Evolutionary conservation across 2,888 invertebrate genomes (phyloP), one percentile per base, ranked within the genome.

Genomic region (Cantharis nigra): DNA sequence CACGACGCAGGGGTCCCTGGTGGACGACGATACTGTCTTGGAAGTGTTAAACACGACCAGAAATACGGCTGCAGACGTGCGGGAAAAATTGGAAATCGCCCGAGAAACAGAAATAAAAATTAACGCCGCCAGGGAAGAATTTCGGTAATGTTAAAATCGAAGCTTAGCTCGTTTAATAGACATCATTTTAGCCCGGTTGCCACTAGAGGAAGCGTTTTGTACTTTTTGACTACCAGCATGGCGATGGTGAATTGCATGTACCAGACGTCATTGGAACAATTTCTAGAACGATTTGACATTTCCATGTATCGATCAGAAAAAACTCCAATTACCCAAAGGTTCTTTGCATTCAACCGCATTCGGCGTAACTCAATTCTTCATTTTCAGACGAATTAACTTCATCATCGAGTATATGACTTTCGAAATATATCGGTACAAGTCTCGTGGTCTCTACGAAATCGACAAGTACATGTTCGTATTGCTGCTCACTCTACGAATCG

Each of bases 241-340:
- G 92, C 95, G 1, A 92, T 94, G 86, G 97, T 97, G 0, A 96
- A 97, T 88, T 91, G 91, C 83, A 97, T 97, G 97, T 97, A 97
- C 84, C 97, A 97, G 89, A 97, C 96, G 0, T 96, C 97, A 0
- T 88, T 97, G 76, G 93, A 93, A 9, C 96, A 96, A 87, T 97
- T 97, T 87, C 88, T 97, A 70, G 95, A 96, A 84, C 90, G 96
- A 30, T 97, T 97, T 85, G 96, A 97, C 85, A 90, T 94, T 69
- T 96, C 97, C 0, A 93, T 97, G 93, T 90, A 90, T 26, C 90
- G 91, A 86, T 96, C 93, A 0, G 90, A 92, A 9, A 92, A 91
- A 79, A 92, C 92, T 71, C 92, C 92, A 2, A 90, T 93, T 11
- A 92, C 93, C 0, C 85, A 89, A 4, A 91, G 91, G 85, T 84